Conservation (phyloP, 2,113 vertebrate genomes). For the Cynopterus brachyotis region DNA sequence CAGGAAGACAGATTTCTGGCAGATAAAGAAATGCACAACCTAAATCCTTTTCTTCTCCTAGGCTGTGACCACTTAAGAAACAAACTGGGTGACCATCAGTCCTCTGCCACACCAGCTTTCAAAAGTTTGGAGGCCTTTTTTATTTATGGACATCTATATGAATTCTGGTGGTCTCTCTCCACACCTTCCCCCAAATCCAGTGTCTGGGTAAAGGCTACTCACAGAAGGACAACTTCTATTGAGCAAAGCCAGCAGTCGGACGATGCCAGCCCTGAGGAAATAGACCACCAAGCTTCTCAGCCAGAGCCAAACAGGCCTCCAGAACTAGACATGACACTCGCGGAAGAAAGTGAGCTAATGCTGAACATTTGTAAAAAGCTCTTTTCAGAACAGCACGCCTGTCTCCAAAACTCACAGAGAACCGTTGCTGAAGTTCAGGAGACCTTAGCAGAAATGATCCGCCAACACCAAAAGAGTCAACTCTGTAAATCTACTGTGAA, state of each 20-base stretch:
- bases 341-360: slow-evolving; percentile 22
- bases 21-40: background rate
- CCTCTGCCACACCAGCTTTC: slow-evolving; percentile 79
- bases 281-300: background rate
- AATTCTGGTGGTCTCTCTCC: slow-evolving; percentile 89
- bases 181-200: background rate
- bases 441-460: slow-evolving; percentile 88
- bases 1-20: background rate
- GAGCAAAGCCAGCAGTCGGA: background rate
- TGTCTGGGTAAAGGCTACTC: background rate
- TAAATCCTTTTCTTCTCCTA: slow-evolving; percentile 65
- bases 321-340: background rate
- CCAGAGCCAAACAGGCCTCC: background rate
- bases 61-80: slow-evolving; percentile 81
- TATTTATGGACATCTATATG: slow-evolving; percentile 88
- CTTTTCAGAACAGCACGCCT: slow-evolving; percentile 89
- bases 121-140: slow-evolving; percentile 89
- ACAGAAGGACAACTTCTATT: background rate
- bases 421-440: slow-evolving; percentile 86
- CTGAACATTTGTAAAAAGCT: slow-evolving; percentile 81
- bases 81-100: slow-evolving; percentile 75
- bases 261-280: slow-evolving; percentile 35
- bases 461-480: slow-evolving; percentile 85
- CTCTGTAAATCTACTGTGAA: slow-evolving; percentile 69
- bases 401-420: slow-evolving; percentile 86